phyloP scores from a whole-genome alignment of 2,888 invertebrate genomes.

The Microchrysa polita region DNA sequence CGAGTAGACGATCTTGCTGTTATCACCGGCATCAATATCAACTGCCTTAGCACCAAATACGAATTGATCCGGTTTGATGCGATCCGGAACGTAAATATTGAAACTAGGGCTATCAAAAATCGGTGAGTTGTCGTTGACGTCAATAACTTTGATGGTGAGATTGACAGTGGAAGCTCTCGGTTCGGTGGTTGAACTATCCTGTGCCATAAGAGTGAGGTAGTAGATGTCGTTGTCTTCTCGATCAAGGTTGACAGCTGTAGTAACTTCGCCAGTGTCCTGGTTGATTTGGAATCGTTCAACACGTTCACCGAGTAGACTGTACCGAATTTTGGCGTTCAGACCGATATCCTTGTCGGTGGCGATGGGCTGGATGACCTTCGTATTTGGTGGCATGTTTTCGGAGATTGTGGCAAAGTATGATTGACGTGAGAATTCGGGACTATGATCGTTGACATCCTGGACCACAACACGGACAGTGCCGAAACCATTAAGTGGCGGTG shows the following conservation, averaged over 20 bases:
- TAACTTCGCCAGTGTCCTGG: constrained; percentile 80
- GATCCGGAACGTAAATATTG: constrained; percentile 83
- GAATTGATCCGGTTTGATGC: constrained; percentile 82
- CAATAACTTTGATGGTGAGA: constrained; percentile 79
- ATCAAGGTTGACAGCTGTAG: constrained; percentile 77
- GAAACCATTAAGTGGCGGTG: constrained; percentile 91
- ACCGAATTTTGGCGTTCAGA: constrained; percentile 86
- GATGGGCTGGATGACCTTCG: constrained; percentile 78
- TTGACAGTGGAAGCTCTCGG: constrained; percentile 85
- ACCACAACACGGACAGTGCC: constrained; percentile 90
- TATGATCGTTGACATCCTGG: constrained; percentile 94
- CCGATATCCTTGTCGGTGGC: constrained; percentile 87
- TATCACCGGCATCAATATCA: constrained; percentile 83
- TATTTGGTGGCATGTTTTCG: constrained; percentile 84
- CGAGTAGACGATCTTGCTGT: constrained; percentile 82
- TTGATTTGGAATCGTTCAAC: constrained; percentile 84
- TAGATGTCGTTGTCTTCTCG: constrained; percentile 82
- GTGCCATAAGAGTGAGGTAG: constrained; percentile 84
- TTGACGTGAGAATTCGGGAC: constrained; percentile 85
- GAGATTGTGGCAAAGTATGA: constrained; percentile 80
- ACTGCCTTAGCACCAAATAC: constrained; percentile 89
- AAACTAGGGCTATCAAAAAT: constrained; percentile 78
- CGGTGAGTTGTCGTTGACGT: constrained; percentile 89
- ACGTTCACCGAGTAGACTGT: constrained; percentile 83
- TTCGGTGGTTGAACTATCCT: constrained; percentile 87